Conservation (phyloP, 2,797 vertebrate genomes). For the Jordanella pulchra region DNA sequence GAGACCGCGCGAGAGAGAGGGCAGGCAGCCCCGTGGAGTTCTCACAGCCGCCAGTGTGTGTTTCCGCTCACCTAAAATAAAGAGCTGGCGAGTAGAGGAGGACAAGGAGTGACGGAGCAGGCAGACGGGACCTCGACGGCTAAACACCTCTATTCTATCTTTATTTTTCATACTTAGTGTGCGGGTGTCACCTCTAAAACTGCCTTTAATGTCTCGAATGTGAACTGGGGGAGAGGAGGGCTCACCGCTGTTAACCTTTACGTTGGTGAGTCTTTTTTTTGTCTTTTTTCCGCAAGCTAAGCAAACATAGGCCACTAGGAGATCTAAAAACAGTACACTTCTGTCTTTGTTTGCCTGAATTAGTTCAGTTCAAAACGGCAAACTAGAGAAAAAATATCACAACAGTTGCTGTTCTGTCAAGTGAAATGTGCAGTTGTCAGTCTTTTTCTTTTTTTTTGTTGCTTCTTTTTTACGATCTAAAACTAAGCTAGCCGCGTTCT, state of each 20-base stretch:
- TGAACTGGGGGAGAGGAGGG: slow-evolving; percentile 68
- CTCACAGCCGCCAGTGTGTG: slow-evolving; percentile 46
- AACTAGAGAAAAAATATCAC: background rate
- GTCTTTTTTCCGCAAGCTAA: slow-evolving; percentile 61
- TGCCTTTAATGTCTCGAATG: slow-evolving; percentile 69
- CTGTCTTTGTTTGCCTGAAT: background rate
- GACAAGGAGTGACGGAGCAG: slow-evolving; percentile 31
- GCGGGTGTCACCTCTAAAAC: slow-evolving; percentile 21
- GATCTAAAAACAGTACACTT: slow-evolving; percentile 5
- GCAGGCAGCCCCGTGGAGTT: slow-evolving; percentile 71
- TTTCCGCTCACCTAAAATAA: slow-evolving; percentile 72
- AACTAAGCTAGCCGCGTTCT: slow-evolving; percentile 22
- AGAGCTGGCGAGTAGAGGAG: slow-evolving; percentile 54
- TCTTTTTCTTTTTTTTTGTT: slow-evolving; percentile 17
- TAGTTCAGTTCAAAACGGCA: background rate
- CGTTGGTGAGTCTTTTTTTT: slow-evolving; percentile 71
- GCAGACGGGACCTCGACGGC: slow-evolving; percentile 31
- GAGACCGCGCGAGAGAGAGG: slow-evolving; percentile 77
- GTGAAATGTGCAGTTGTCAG: slow-evolving; percentile 13
- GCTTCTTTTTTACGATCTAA: slow-evolving; percentile 15
- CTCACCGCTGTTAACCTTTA: slow-evolving; percentile 71
- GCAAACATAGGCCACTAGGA: slow-evolving; percentile 60
- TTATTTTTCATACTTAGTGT: slow-evolving; percentile 13
- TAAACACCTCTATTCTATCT: slow-evolving; percentile 14
- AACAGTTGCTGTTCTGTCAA: background rate